Evolutionary conservation across 2,888 invertebrate genomes (phyloP), one percentile per base, ranked within the genome.

Genomic region (Mellilla xanthometata): DNA sequence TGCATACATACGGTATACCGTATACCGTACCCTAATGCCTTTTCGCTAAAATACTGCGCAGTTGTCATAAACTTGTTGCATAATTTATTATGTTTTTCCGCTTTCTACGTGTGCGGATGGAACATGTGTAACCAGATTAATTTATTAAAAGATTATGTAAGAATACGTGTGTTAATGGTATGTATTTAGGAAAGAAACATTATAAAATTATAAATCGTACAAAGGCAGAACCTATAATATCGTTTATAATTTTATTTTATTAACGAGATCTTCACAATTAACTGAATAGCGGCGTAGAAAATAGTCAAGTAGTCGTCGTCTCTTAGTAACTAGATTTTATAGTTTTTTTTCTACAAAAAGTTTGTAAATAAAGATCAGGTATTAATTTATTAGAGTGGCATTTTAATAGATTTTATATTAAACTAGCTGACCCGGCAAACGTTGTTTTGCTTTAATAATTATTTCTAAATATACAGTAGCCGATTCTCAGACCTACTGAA

Each of bases 101-200:
- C 61, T 67, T 61, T 67, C 65, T 59, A 47, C 34, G 39, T 42
- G 34, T 39, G 44, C 35, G 47, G 32, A 51, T 28, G 22, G 44
- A 54, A 53, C 45, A 34, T 35, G 41, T 35, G 35, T 49, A 41
- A 41, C 42, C 42, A 36, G 23, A 33, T 32, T 39, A 34, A 35
- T 9, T 34, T 28, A 32, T 45, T 5, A 41, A 43, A 12, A 19
- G 3, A 7, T 47, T 38, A 47, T 24, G 44, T 42, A 50, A 52
- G 23, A 29, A 27, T 23, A 32, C 3, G 24, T 11, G 24, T 11
- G 34, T 39, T 36, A 12, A 48, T 43, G 27, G 15, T 22, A 42
- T 40, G 45, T 24, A 49, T 30, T 11, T 38, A 32, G 26, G 39
- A 15, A 13, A 26, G 4, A 24, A 35, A 24, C 24, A 36, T 29